Conservation (phyloP, 2,797 vertebrate species). For the Argya squamiceps region DNA sequence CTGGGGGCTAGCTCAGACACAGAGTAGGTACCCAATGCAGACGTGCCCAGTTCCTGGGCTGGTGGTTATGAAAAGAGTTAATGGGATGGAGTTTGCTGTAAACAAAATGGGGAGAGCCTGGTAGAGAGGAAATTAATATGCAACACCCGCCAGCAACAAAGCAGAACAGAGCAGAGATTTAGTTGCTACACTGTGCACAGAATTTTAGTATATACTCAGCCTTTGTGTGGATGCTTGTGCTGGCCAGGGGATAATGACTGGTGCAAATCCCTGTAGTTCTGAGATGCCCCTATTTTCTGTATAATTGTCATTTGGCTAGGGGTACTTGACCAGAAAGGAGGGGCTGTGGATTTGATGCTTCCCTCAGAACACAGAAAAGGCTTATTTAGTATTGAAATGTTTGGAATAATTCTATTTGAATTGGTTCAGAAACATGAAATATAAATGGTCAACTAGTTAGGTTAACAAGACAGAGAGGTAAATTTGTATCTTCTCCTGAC, state of each 20-base stretch:
- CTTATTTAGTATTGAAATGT: neutral
- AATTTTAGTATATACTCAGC: neutral
- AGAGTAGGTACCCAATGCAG: accelerated
- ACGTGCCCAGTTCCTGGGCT: neutral
- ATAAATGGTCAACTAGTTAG: neutral
- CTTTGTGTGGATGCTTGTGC: neutral
- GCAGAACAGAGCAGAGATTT: neutral
- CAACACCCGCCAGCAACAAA: neutral
- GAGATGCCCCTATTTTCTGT: neutral
- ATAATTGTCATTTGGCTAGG: neutral
- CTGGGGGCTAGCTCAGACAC: neutral
- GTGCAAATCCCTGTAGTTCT: neutral
- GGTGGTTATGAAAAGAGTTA: neutral
- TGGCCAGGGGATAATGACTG: neutral
- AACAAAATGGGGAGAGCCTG: neutral
- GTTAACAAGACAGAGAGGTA: neutral
- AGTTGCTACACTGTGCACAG: neutral
- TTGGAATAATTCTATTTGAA: neutral
- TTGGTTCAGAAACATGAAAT: neutral
- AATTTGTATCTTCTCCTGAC: neutral
- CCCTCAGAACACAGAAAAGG: neutral
- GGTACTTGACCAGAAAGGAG: neutral
- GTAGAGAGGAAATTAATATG: neutral
- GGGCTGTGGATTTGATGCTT: neutral
- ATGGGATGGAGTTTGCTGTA: neutral